Evolutionary conservation across 2,888 invertebrate species (phyloP).

Genomic region (Dendrolimus houi): DNA sequence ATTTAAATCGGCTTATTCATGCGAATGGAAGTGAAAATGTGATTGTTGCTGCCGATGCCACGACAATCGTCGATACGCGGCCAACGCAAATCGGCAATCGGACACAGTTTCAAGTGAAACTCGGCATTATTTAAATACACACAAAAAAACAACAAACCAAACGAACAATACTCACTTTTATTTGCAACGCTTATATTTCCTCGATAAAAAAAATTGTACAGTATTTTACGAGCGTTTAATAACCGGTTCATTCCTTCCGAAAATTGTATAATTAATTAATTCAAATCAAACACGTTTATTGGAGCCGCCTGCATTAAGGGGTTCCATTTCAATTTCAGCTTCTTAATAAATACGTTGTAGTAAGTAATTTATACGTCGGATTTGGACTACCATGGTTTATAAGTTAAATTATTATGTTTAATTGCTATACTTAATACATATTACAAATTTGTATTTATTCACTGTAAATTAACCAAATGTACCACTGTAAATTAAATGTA

Average conservation of each 20-base stretch:
- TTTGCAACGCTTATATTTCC: constrained; percentile 2
- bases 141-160: constrained; percentile 22
- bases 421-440: too few relatives aligned
- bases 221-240: background rate
- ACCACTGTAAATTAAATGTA: too few relatives aligned
- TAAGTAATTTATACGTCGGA: too few relatives aligned
- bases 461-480: too few relatives aligned
- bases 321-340: too few relatives aligned
- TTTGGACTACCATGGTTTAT: too few relatives aligned
- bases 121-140: constrained; percentile 13
- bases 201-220: background rate
- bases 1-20: constrained; percentile 19
- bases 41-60: constrained; percentile 28
- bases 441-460: too few relatives aligned
- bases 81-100: constrained; percentile 32
- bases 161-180: constrained; percentile 32
- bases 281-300: background rate
- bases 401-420: too few relatives aligned
- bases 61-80: constrained; percentile 21
- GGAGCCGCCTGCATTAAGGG: background rate
- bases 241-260: background rate
- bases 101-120: constrained; percentile 41
- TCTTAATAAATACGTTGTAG: too few relatives aligned
- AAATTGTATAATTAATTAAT: constrained; percentile 1
- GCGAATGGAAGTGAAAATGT: constrained; percentile 39